These are phyloP conservation scores for Sphaeridia pumilis DNA, from an alignment of 2,888 invertebrate species.

Conservation along the genomic window DNA sequence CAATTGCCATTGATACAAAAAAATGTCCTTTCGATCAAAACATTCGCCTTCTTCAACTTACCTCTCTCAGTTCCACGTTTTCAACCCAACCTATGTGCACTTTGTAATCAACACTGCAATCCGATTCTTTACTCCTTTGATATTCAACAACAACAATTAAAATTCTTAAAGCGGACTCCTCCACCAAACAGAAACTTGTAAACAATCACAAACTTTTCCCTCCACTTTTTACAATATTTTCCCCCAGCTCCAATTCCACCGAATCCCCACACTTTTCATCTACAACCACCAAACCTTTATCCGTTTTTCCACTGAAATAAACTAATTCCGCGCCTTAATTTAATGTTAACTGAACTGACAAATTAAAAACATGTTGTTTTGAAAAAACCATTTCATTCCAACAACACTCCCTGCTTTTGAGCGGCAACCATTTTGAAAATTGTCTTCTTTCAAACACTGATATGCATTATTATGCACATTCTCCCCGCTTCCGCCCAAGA, in stretches of 20 bases:
- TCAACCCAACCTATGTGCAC: no score
- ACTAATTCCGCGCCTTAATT: background rate
- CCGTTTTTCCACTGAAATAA: background rate
- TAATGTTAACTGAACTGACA: background rate
- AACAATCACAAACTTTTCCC: background rate
- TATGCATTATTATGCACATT: background rate
- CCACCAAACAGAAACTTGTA: background rate
- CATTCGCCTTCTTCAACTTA: background rate
- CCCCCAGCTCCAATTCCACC: no score
- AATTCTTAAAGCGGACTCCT: background rate
- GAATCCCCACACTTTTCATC: no score
- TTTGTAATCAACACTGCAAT: no score
- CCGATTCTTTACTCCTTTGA: no score
- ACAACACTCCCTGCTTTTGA: slow-evolving; percentile 1
- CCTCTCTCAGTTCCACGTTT: no score
- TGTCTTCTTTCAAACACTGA: background rate
- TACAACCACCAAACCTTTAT: no score
- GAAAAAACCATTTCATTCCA: background rate
- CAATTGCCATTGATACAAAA: background rate
- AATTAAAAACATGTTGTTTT: background rate
- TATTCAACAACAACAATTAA: no score
- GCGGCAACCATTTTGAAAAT: slow-evolving; percentile 16
- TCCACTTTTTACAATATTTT: no score
- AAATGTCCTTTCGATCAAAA: background rate
- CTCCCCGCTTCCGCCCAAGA: background rate